Evolutionary conservation across 2,888 invertebrate species (phyloP), one percentile per base, ranked within the genome.

Genomic region (Dynastes tityus): DNA sequence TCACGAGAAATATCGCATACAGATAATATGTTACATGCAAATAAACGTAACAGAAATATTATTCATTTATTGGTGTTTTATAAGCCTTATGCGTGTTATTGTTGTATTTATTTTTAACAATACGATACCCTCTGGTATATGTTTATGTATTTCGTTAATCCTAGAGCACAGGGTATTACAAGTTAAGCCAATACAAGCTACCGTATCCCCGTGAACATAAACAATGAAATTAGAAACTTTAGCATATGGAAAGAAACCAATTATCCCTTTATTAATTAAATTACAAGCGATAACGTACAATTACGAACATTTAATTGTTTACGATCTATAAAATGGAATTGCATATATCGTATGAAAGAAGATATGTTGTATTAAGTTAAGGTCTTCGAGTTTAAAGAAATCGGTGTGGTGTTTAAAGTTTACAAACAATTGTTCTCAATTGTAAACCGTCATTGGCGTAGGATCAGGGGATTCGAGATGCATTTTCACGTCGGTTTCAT

Each of bases 231-330:
- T 75, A 75, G 45, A 11, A 68, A 68, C 51, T 68, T 51, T 77
- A 67, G 40, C 76, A 77, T 77, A 77, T 68, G 76, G 76, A 77
- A 68, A 67, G 55, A 37, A 65, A 51, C 45, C 45, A 45, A 45
- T 45, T 45, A 45, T 45, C 45, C 8, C 45, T 45, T 45, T 45
- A 45, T 29, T 55, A 55, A 55, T 55, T n/a, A 55, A 55, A 55
- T 55, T 55, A 55, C 22, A 55, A 16, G 55, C 55, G 45, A 45
- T 55, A n/a, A 22, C 55, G 55, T 45, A 22, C 55, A 29, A 63
- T 63, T 29, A 63, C 27, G 32, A 63, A 32, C 63, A 45, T 45
- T 45, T 45, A 45, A 45, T 45, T 45, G 45, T 45, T 45, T 45
- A 45, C 45, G 8, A 45, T 45, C 45, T 45, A 45, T 45, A 45